Evolutionary conservation across 1,140 invertebrate species (phyloP), one percentile per base, ranked within the genome.

Genomic region (Apolygus lucorum): DNA sequence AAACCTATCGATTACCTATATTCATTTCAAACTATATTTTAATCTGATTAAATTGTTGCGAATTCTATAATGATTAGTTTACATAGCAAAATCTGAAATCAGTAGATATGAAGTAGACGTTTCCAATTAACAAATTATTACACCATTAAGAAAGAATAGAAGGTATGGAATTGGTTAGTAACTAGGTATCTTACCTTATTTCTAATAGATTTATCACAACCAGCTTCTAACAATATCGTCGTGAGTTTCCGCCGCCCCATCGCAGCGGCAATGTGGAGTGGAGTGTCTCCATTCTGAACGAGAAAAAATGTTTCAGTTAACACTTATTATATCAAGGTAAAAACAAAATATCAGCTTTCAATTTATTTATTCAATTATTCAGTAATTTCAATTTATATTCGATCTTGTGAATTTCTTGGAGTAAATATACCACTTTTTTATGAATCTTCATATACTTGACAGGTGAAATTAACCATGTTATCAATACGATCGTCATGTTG

Each of bases 181-280:
- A n/a, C n/a, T n/a, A n/a, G n/a, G n/a, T n/a, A n/a, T n/a, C 26
- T 72, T 77, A 86, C 85, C 81, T 95, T 94, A 78, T 98, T 98
- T 67, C 85, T 85, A 2, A 95, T 78, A 4, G 81, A 81, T 72
- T 87, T 85, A 74, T 93, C 88, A 74, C 92, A 92, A 63, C 88
- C 89, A 0, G 92, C 89, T 77, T 96, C 92, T 13, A 97, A 80
- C 1, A 98, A 81, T 72, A 98, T 93, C 75, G 91, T 85, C 1
- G 94, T 95, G 63, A 98, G 81, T 80, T 98, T 98, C 42, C 93
- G 83, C 52, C 94, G 82, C 21, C 92, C 92, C 90, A 97, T 94
- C 1, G 95, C 95, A 4, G 93, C 89, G 2, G 93, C 88, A 73
- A 98, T 96, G 78, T 98, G 95, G 22, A 98, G 79, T 0, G 92